Percentiles rank a stretch among this genome's conserved stretches.
phyloP scores from a whole-genome alignment of 2,888 invertebrate genomes.

The Protonemura montana region DNA sequence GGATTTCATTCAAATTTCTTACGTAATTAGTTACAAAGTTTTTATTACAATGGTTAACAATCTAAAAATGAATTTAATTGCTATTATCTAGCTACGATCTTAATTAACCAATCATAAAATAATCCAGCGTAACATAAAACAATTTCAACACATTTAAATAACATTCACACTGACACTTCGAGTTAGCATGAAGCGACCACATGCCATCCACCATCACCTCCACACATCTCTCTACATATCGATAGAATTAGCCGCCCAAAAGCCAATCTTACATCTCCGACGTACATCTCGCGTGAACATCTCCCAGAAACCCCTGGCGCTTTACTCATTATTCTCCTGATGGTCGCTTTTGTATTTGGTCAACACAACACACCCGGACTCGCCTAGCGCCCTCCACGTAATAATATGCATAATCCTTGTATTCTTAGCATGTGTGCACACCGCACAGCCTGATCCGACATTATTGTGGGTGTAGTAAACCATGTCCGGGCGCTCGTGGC shows the following conservation, averaged over 20 bases:
- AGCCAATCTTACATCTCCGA: not conserved
- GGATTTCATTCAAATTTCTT: not conserved
- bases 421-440: not conserved
- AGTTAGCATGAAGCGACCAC: not conserved
- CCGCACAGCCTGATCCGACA: not conserved
- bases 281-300: not conserved
- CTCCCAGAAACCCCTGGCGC: conserved; percentile 8
- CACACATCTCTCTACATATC: not conserved
- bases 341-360: not conserved
- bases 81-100: not conserved
- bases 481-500: not conserved
- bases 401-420: not conserved
- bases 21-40: not conserved
- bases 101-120: conserved; percentile 16
- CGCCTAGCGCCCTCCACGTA: not conserved
- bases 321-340: not conserved
- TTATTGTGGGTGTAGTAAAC: not conserved
- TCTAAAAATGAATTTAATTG: not conserved
- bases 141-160: conserved; percentile 15
- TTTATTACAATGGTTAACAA: not conserved
- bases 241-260: not conserved
- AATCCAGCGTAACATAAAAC: conserved; percentile 20
- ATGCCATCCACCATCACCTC: not conserved
- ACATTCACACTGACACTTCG: not conserved
- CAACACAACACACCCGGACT: not conserved